A percentile compares a stretch with the other conserved stretches of the same genome.
phyloP scores from a whole-genome alignment of 1,140 invertebrate genomes.

The Frieseomelitta varia region DNA sequence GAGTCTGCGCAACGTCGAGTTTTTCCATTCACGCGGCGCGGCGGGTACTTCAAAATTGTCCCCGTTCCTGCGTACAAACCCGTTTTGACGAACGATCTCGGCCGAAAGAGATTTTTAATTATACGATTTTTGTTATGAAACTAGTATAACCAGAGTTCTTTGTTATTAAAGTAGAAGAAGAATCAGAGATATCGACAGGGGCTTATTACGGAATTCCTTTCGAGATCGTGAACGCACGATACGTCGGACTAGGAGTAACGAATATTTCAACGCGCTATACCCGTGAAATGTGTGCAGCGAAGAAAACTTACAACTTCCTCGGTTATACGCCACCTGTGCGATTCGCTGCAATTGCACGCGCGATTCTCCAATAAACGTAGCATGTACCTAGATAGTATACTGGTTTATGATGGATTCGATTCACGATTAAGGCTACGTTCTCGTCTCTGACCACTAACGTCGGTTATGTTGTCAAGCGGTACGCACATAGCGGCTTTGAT shows the following conservation, averaged over 20 bases:
- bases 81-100: background rate
- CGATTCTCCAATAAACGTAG: slow-evolving; percentile 6
- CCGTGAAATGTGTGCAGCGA: background rate
- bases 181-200: too few relatives aligned
- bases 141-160: too few relatives aligned
- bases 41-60: slow-evolving; percentile 3
- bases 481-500: slow-evolving; percentile 58
- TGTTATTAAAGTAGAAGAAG: too few relatives aligned
- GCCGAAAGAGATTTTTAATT: too few relatives aligned
- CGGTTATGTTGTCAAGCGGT: slow-evolving; percentile 66
- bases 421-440: slow-evolving; percentile 56
- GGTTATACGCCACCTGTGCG: slow-evolving; percentile 16
- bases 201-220: too few relatives aligned
- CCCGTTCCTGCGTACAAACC: background rate
- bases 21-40: background rate
- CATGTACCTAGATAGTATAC: slow-evolving; percentile 11
- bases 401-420: slow-evolving; percentile 25
- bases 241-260: background rate
- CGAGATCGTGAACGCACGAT: background rate
- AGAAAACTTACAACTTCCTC: slow-evolving; percentile 14
- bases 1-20: background rate
- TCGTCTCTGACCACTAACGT: slow-evolving; percentile 55
- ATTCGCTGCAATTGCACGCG: slow-evolving; percentile 11
- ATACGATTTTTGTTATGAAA: too few relatives aligned
- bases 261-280: background rate